A percentile compares a stretch with the other conserved stretches of the same genome.
Conservation (phyloP, 1,140 invertebrate species). For the Zeugodacus cucurbitae region DNA sequence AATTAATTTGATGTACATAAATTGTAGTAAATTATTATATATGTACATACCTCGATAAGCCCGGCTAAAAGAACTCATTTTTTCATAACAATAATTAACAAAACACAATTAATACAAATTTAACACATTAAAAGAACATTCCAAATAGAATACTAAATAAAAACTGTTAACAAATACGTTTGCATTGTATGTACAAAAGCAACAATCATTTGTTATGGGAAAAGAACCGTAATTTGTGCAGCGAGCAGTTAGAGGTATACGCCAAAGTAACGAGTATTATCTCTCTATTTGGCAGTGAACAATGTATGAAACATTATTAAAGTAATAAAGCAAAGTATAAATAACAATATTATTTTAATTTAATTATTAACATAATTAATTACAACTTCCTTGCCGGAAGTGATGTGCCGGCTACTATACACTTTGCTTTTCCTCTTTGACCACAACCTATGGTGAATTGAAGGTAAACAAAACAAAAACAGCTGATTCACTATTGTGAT, state of each 20-base stretch:
- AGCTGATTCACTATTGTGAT: not conserved
- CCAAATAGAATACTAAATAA: not conserved
- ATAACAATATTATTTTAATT: too few species aligned
- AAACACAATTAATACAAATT: not conserved
- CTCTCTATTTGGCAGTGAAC: too few species aligned
- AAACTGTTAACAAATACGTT: not conserved
- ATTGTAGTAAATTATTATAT: not conserved
- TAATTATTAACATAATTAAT: not conserved
- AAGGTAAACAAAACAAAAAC: not conserved
- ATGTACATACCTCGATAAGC: slow-evolving; percentile 6
- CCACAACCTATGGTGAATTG: not conserved
- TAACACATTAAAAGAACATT: not conserved
- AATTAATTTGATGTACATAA: too few species aligned
- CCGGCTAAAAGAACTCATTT: not conserved
- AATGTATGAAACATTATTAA: too few species aligned
- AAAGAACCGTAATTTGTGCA: not conserved
- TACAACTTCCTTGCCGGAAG: not conserved
- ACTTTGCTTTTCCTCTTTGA: not conserved
- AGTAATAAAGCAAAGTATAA: too few species aligned
- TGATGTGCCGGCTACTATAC: not conserved
- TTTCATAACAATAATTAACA: not conserved
- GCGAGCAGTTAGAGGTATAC: not conserved
- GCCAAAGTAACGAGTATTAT: too few species aligned
- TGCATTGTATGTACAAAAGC: not conserved
- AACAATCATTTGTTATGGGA: not conserved